Percentiles rank a stretch among this genome's conserved stretches.
Conservation (phyloP, 2,797 vertebrate genomes). For the Peromyscus aztecus region DNA sequence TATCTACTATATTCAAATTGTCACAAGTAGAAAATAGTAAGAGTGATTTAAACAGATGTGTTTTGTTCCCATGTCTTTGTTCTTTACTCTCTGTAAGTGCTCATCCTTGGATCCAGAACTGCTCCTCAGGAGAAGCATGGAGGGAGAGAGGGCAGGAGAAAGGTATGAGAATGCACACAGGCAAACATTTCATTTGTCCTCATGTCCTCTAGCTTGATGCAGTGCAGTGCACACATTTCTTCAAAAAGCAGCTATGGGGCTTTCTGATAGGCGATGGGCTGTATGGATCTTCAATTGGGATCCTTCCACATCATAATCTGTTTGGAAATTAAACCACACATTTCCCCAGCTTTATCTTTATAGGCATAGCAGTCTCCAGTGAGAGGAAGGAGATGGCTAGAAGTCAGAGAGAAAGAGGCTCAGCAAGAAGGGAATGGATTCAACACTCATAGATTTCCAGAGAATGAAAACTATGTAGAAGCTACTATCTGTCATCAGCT, state of each 20-base stretch:
- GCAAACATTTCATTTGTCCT: not conserved
- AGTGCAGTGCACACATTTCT: not conserved
- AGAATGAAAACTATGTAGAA: not conserved
- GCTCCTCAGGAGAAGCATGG: not conserved
- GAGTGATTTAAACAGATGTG: not conserved
- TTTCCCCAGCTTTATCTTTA: slow-evolving; percentile 2
- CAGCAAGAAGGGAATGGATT: not conserved
- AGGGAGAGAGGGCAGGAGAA: not conserved
- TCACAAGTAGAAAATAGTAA: not conserved
- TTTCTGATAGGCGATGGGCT: not conserved
- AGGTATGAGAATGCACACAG: not conserved
- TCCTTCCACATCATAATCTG: not conserved
- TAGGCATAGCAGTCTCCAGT: not conserved
- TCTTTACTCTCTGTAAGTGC: not conserved
- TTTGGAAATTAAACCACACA: not conserved
- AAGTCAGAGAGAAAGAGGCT: not conserved
- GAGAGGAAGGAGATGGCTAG: not conserved
- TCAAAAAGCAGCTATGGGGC: not conserved
- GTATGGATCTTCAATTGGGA: not conserved
- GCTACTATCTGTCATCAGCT: too few species aligned
- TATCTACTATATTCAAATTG: not conserved
- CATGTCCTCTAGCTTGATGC: not conserved
- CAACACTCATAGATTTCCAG: not conserved
- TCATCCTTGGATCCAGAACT: not conserved
- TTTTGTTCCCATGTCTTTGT: not conserved